Base-by-base conservation (phyloP, 2,113 vertebrate species). In the Rhodinocichla rosea region DNA sequence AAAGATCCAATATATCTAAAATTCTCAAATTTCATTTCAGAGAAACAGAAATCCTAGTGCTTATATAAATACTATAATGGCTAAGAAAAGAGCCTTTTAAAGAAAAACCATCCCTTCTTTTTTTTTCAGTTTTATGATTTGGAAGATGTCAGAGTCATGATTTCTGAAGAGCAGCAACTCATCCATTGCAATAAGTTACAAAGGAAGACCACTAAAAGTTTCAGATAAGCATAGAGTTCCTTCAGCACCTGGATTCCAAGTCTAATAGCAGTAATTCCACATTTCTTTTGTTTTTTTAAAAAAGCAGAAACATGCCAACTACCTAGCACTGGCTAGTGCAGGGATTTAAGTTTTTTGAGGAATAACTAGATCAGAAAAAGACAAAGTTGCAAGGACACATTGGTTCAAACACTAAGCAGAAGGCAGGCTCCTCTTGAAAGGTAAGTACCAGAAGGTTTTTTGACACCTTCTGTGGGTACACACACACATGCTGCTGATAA, bases 91-190 rank as follows among this genome's bases (percentile, higher is more conserved):
- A 77, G 10, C 3, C 6, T 35, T 83, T 64, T 64, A 21, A 75
- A 65, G 15, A 67, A 65, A 84, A 84, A 20, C 1, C 20, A n/a
- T n/a, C 0, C 5, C 4, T 40, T 3, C 0, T 13, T 15, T 19
- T 39, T 2, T n/a, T 71, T 56, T 37, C 3, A 57, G 49, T 62
- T 6, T 21, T 50, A 9, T 64, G 15, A n/a, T 92, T 57, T 68
- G 19, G 26, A 37, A 50, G 13, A 13, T 49, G 32, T 78, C 26
- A 39, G 26, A 68, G 12, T 45, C 7, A 7, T 16, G 26, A 37
- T 56, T 90, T 87, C 57, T 83, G 53, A 87, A 82, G 15, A 84
- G 30, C n/a, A 83, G 35, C 23, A 86, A 22, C 7, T 83, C 27
- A 47, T 47, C 19, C 6, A 7, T 64, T 62, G 16, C 21, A 62